These are phyloP conservation scores for Bungarus multicinctus DNA, from an alignment of 2,113 vertebrate genomes.

Conservation along the genomic window DNA sequence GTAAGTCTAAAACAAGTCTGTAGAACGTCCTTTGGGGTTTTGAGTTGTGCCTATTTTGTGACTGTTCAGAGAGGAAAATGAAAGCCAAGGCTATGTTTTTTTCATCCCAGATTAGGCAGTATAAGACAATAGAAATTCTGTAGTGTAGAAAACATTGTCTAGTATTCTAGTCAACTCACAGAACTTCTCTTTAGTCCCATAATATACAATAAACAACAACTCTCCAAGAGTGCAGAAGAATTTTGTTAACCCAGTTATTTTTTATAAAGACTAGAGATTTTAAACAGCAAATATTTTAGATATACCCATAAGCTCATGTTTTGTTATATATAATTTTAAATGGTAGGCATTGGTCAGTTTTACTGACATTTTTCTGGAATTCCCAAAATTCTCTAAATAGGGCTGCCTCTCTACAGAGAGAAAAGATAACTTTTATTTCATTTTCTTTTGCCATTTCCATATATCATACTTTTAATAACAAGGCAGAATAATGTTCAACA, in stretches of 20 bases:
- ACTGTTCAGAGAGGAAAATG: neutral
- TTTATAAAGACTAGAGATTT: neutral
- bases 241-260: neutral
- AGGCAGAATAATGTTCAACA: constrained; percentile 66
- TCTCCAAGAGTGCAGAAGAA: neutral
- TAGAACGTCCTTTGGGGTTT: neutral
- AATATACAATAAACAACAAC: neutral
- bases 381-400: constrained; percentile 72
- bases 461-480: constrained; percentile 67
- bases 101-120: neutral
- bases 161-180: neutral
- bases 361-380: constrained; percentile 63
- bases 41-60: neutral
- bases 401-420: constrained; percentile 65
- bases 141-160: neutral
- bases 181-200: constrained; percentile 30
- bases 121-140: accelerated
- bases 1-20: neutral
- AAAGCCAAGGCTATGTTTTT: neutral
- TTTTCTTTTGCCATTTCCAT: constrained; percentile 67
- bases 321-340: constrained; percentile 50
- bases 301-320: constrained; percentile 50
- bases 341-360: constrained; percentile 50
- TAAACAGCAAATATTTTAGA: constrained; percentile 19
- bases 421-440: constrained; percentile 64